phyloP scores from a whole-genome alignment of 92 coral and sea anemone genomes.

The Porites divaricata region DNA sequence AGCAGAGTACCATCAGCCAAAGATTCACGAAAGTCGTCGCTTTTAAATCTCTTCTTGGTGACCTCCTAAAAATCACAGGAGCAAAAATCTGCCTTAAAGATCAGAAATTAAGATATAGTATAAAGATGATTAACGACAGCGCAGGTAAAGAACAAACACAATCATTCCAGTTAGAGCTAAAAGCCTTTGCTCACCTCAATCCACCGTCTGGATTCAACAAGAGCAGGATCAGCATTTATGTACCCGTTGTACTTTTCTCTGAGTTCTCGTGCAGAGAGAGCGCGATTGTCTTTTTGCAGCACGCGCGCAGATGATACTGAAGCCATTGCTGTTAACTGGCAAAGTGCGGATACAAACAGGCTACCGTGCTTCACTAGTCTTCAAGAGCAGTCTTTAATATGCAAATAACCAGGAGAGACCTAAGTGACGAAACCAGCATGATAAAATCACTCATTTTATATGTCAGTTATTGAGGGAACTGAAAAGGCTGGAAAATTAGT shows the following conservation, averaged over 20 bases:
- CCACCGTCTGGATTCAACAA: constrained; percentile 91
- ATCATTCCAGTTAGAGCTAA: not conserved
- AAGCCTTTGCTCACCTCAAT: constrained; percentile 79
- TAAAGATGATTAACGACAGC: not conserved
- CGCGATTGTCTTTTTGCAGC: not conserved
- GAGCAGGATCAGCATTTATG: constrained; percentile 68
- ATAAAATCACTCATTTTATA: constrained; percentile 1
- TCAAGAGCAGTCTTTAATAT: constrained; percentile 29
- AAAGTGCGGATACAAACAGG: constrained; percentile 7
- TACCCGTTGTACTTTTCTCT: constrained; percentile 58
- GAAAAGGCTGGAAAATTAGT: not conserved
- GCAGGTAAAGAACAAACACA: constrained; percentile 10
- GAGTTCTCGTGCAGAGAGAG: constrained; percentile 20
- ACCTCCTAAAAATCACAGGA: constrained; percentile 60
- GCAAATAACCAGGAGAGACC: constrained; percentile 43
- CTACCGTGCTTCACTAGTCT: not conserved
- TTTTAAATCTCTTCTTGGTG: constrained; percentile 72
- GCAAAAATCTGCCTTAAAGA: not conserved
- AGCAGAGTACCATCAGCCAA: constrained; percentile 85
- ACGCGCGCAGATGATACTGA: constrained; percentile 6
- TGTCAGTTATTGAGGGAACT: not conserved
- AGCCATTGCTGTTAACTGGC: constrained; percentile 27
- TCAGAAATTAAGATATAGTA: not conserved
- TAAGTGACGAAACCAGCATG: constrained; percentile 8
- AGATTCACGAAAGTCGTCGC: constrained; percentile 84